Conservation (phyloP, 1,140 invertebrate species). For the Brachionus manjavacas region DNA sequence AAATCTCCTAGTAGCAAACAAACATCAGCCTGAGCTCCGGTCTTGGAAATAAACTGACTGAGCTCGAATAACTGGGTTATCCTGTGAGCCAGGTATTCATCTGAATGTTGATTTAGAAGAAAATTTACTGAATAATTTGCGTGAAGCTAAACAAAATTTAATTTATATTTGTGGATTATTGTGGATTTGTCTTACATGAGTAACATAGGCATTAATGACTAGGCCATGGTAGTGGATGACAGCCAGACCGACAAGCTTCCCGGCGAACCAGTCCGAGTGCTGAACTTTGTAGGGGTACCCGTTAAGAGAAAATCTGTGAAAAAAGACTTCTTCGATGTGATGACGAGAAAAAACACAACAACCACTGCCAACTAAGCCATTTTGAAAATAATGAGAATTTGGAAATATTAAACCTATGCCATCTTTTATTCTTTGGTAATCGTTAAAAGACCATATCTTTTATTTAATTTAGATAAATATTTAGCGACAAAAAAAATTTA, state of each 20-base stretch:
- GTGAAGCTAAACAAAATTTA: slow-evolving; percentile 30
- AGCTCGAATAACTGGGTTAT: slow-evolving; percentile 31
- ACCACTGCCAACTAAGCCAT: slow-evolving; percentile 38
- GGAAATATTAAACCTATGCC: neutral
- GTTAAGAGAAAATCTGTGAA: slow-evolving; percentile 33
- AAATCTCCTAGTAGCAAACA: slow-evolving; percentile 37
- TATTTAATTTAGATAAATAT: neutral
- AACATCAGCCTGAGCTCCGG: neutral
- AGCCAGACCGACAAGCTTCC: slow-evolving; percentile 36
- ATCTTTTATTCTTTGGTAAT: neutral
- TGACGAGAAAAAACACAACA: slow-evolving; percentile 35
- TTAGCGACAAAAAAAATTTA: neutral
- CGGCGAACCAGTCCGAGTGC: slow-evolving; percentile 41
- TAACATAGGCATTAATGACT: slow-evolving; percentile 21
- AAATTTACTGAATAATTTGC: slow-evolving; percentile 31
- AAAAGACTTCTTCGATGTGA: slow-evolving; percentile 9
- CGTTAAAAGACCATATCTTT: slow-evolving; percentile 15
- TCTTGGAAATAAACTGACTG: slow-evolving; percentile 35
- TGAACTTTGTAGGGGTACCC: slow-evolving; percentile 40
- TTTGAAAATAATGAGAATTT: slow-evolving; percentile 27
- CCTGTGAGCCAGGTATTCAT: slow-evolving; percentile 28
- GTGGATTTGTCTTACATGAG: slow-evolving; percentile 5
- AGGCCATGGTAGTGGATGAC: neutral
- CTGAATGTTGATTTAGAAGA: neutral
- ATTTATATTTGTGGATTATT: neutral